Evolutionary conservation across 1,140 invertebrate genomes (phyloP), one percentile per base, ranked within the genome.

Genomic region (Brachionus rotundiformis): DNA sequence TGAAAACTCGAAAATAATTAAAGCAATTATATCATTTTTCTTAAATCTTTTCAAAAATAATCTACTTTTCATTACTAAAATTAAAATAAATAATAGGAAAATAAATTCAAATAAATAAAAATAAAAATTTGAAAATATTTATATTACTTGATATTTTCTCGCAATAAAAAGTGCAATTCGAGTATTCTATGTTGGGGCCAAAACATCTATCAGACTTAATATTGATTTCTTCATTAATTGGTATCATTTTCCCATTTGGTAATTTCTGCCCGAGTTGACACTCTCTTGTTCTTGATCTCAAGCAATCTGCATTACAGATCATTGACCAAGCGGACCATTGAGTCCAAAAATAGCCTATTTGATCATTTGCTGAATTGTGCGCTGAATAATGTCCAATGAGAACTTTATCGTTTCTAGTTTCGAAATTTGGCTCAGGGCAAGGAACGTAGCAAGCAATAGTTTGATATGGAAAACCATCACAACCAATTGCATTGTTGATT

Each of bases 151-250:
- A 54, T 27, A 63, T 59, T 79, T 79, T 79, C 23, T 79, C 47
- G 19, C 76, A 79, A 39, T 13, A 79, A 63, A 79, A 79, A 19
- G 76, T 79, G 33, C 76, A 79, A 79, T 79, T 79, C 6, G 44
- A 39, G 23, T 59, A 79, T 11, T 79, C 76, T 13, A 79, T 25
- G 59, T 79, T 16, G 19, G 27, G 47, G 7, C 76, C 76, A 54
- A 4, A 33, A 23, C 76, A 79, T 59, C 59, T 59, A 4, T 79
- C 47, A 13, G n/a, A 31, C 44, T 44, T 73, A 7, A 73, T 25
- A 6, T 44, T 44, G 10, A 25, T 73, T 23, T 73, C 68, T 41
- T 73, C 68, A 44, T 73, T 73, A 11, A 44, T 44, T 3, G 25
- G 68, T 23, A 73, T 23, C 10, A 44, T n/a, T 25, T 73, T 73